Conservation (phyloP, 2,888 invertebrate species). For the Prosapia bicincta region DNA sequence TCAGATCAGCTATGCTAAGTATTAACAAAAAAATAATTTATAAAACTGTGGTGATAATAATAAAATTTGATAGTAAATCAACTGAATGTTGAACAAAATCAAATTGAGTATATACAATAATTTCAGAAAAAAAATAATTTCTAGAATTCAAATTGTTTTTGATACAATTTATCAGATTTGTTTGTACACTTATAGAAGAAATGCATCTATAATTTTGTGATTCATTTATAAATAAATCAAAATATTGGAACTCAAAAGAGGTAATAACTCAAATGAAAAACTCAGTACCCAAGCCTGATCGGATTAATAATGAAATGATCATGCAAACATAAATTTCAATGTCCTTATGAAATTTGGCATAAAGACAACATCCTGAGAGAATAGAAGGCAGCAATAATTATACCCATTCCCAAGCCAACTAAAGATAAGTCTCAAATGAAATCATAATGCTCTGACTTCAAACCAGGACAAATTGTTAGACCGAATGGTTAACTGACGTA, state of each 20-base stretch:
- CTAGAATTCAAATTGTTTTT: no score
- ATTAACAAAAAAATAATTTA: no score
- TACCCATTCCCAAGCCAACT: neutral
- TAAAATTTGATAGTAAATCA: no score
- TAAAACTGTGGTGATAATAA: no score
- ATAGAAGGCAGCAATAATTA: neutral
- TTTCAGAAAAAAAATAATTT: no score
- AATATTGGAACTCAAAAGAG: neutral
- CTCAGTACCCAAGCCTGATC: neutral
- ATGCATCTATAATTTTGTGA: no score
- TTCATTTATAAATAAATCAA: no score
- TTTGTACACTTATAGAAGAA: no score
- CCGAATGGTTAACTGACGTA: neutral
- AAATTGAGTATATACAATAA: no score
- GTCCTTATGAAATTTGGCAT: neutral
- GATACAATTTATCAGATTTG: no score
- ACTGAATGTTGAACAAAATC: no score
- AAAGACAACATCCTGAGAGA: neutral
- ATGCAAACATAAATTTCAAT: neutral
- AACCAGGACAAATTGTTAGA: neutral
- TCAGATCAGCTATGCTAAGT: no score
- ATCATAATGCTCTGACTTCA: neutral
- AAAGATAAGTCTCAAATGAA: neutral
- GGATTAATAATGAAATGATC: neutral
- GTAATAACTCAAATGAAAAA: neutral